Evolutionary conservation across 2,888 invertebrate genomes (phyloP).

Genomic region (Agrotis ipsilon): DNA sequence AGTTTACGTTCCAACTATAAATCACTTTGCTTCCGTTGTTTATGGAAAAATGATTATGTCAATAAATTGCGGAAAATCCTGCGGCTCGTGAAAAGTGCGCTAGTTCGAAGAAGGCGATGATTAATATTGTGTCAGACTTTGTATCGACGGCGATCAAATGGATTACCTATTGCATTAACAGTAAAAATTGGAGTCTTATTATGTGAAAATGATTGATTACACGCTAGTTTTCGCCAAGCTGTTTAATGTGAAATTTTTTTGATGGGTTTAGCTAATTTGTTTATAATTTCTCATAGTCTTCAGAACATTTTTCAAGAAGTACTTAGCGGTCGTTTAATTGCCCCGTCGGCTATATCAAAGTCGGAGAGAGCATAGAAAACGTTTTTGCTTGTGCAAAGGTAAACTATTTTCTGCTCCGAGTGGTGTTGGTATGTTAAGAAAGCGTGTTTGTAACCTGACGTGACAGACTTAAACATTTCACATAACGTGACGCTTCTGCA

Average conservation of each 20-base stretch:
- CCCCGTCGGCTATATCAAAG: conserved; percentile 33
- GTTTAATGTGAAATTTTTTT: conserved; percentile 30
- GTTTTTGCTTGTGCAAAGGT: conserved; percentile 62
- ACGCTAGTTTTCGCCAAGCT: conserved; percentile 30
- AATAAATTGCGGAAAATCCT: conserved; percentile 54
- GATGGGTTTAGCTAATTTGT: conserved; percentile 41
- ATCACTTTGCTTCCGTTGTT: conserved; percentile 64
- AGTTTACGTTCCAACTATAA: conserved; percentile 54
- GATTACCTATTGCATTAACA: conserved; percentile 47
- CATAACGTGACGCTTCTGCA: conserved; percentile 54
- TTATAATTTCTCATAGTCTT: conserved; percentile 28
- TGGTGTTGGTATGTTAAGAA: conserved; percentile 77
- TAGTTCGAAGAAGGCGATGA: conserved; percentile 52
- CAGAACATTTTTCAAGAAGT: conserved; percentile 29
- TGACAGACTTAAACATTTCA: conserved; percentile 66
- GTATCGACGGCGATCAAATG: conserved; percentile 51
- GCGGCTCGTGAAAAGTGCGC: conserved; percentile 53
- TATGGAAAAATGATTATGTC: conserved; percentile 57
- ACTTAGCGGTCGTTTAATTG: conserved; percentile 46
- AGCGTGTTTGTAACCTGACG: conserved; percentile 69
- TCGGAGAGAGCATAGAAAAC: conserved; percentile 54
- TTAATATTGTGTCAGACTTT: conserved; percentile 60
- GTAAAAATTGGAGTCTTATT: conserved; percentile 33
- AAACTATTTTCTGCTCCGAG: conserved; percentile 73
- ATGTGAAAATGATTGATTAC: conserved; percentile 43